phyloP scores from a whole-genome alignment of 1,140 invertebrate species.

The Microplitis mediator region DNA sequence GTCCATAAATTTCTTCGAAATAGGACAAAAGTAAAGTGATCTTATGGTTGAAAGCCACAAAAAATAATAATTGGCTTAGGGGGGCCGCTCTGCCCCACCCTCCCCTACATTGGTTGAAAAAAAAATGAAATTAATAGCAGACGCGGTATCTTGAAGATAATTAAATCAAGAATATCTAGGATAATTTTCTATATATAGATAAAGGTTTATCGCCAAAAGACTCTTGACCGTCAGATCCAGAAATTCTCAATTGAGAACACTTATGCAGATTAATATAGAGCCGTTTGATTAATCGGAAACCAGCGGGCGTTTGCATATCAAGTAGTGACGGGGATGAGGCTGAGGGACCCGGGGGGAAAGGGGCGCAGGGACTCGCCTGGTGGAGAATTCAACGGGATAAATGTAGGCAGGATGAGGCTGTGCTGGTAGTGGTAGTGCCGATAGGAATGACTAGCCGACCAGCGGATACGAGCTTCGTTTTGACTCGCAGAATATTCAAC shows the following conservation, averaged over 20 bases:
- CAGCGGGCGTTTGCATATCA: slow-evolving; percentile 8
- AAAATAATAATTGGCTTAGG: no score
- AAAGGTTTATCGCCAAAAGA: neutral
- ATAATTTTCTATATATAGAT: neutral
- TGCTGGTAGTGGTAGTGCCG: neutral
- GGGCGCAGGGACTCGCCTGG: neutral
- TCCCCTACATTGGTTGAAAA: no score
- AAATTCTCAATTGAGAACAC: slow-evolving; percentile 11
- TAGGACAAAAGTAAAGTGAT: no score
- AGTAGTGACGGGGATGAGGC: neutral
- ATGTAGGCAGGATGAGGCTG: neutral
- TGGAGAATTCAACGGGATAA: neutral
- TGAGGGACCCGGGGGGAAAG: no score
- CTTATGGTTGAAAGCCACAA: no score
- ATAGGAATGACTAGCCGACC: neutral
- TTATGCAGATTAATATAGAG: slow-evolving; percentile 17
- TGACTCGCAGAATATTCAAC: slow-evolving; percentile 4
- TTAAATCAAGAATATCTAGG: no score
- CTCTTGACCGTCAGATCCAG: slow-evolving; percentile 14
- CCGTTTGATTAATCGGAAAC: slow-evolving; percentile 17
- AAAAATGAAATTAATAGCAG: no score
- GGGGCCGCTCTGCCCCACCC: no score
- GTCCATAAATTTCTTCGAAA: no score
- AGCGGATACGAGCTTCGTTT: slow-evolving; percentile 8
- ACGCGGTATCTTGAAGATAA: no score